Base-by-base conservation (phyloP, 1,140 invertebrate genomes). In the Ctenoplectra terminalis region DNA sequence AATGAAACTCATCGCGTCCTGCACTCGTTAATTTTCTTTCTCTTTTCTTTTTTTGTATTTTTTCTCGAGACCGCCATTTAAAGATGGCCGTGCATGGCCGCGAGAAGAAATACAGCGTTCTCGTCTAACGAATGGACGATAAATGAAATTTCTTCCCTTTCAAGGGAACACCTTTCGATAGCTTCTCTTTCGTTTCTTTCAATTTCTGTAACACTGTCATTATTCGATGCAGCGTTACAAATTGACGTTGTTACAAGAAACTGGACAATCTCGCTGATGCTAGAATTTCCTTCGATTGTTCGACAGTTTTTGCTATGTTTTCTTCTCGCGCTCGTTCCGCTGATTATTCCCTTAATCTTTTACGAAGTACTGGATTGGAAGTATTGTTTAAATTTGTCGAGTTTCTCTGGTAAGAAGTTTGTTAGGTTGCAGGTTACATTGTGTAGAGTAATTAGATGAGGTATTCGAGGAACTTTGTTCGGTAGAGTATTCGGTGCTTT, bases 71-170 rank as follows among this genome's bases (percentile, higher is more conserved):
- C n/a, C 9, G 0, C 17, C 26, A 8, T 34, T 34, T 20, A 23
- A 5, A 26, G n/a, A 40, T 34, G 20, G 20, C 3, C 6, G 26
- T 17, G 9, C n/a, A 8, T 11, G 20, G 2, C n/a, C n/a, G 37
- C 29, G 37, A 43, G 50, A 43, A 43, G 72, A 34, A 52, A 20
- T 52, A 3, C 5, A 26, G 9, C 46, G 26, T 46, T 26, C 64
- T 40, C 61, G 52, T 31, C 66, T 84, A 84, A 84, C 48, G 60
- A 77, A 67, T 50, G 31, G 40, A 54, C 67, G 73, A 67, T 84
- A 78, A 83, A 83, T 83, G 67, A 83, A 83, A 79, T 84, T 84
- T 84, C 50, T 83, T 67, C 69, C 31, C 26, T 17, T 31, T 23
- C 54, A 9, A 7, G 26, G 40, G 15, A 29, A 48, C 52, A 56